These are phyloP conservation scores for Agrochola macilenta DNA, from an alignment of 2,888 invertebrate genomes.

Conservation along the genomic window DNA sequence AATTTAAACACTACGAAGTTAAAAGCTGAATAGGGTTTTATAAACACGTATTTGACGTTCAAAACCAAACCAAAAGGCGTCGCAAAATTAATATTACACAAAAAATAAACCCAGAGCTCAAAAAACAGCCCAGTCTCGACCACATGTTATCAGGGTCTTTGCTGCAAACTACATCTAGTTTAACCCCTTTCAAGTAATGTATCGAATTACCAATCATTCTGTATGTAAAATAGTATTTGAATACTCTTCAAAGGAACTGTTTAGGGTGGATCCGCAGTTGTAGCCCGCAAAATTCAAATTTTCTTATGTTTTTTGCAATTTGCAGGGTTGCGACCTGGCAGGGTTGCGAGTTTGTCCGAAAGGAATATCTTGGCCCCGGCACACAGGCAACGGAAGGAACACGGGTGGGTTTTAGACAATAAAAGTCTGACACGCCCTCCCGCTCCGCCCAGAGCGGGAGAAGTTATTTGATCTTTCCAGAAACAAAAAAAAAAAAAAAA, in stretches of 20 bases:
- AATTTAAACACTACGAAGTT: neutral
- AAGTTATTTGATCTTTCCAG: no score
- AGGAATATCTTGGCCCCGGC: no score
- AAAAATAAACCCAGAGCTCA: neutral
- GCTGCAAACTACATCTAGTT: neutral
- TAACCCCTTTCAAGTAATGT: neutral
- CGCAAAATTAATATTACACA: no score
- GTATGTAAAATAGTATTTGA: neutral
- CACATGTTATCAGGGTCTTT: neutral
- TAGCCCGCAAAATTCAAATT: no score
- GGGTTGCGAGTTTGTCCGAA: no score
- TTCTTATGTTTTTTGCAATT: no score
- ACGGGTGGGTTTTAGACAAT: no score
- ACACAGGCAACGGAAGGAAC: no score
- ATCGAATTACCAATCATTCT: neutral
- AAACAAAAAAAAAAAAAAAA: no score
- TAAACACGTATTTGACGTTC: neutral
- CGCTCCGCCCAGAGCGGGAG: no score
- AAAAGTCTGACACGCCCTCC: no score
- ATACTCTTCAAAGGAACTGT: neutral
- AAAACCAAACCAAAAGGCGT: neutral
- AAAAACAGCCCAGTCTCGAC: neutral
- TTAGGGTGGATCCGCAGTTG: neutral
- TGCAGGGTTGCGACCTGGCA: no score
- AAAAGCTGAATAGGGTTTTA: neutral